phyloP scores from a whole-genome alignment of 2,888 invertebrate species.

The Leptinotarsa tumamoca region DNA sequence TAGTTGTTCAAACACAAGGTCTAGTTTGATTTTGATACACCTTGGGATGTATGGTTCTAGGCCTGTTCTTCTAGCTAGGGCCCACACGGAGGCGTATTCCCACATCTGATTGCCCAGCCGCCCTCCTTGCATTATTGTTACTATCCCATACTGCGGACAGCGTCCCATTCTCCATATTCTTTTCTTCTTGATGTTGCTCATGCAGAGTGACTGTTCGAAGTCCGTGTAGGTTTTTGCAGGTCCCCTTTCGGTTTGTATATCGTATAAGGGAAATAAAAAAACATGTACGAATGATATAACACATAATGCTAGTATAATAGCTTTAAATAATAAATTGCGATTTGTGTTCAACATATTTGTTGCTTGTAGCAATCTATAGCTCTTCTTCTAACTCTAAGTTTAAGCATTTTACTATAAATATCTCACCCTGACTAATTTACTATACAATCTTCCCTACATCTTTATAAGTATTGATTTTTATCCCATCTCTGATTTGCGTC shows the following conservation, averaged over 20 bases:
- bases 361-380: slow-evolving; percentile 48
- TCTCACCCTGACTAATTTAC: slow-evolving; percentile 18
- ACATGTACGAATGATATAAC: slow-evolving; percentile 72
- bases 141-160: slow-evolving; percentile 67
- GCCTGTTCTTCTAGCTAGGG: slow-evolving; percentile 66
- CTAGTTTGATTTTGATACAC: slow-evolving; percentile 68
- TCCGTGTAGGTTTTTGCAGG: slow-evolving; percentile 67
- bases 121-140: slow-evolving; percentile 65
- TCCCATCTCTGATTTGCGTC: slow-evolving; percentile 43
- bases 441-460: slow-evolving; percentile 43
- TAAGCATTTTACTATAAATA: slow-evolving; percentile 52
- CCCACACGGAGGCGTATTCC: slow-evolving; percentile 69
- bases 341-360: slow-evolving; percentile 69
- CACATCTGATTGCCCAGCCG: slow-evolving; percentile 68
- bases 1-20: slow-evolving; percentile 70
- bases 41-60: slow-evolving; percentile 68
- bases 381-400: slow-evolving; percentile 50
- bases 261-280: slow-evolving; percentile 72
- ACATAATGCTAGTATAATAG: slow-evolving; percentile 71
- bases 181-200: slow-evolving; percentile 65
- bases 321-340: slow-evolving; percentile 72
- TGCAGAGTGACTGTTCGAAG: slow-evolving; percentile 71
- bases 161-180: slow-evolving; percentile 60
- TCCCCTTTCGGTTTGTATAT: slow-evolving; percentile 62
- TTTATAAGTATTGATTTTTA: slow-evolving; percentile 50